Base-by-base conservation (phyloP, 2,888 invertebrate species). In the Tachina lurida region DNA sequence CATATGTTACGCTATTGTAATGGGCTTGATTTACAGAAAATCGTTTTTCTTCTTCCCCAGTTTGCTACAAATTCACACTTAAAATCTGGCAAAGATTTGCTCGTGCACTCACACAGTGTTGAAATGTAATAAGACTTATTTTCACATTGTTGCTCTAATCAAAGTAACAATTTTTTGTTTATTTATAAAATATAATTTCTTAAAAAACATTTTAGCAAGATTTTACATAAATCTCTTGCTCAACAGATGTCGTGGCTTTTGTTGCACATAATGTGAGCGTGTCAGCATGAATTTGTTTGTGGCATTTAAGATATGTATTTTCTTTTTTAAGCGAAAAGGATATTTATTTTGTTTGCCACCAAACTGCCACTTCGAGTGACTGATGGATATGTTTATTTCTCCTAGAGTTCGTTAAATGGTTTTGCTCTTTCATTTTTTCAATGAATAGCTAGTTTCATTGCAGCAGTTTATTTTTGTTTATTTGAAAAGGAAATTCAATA, bases 181-280 rank as follows among this genome's bases (percentile, higher is more conserved):
- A 4, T 70, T 52, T 70, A 31, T 9, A 56, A 65, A 58, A 71
- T 56, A 62, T 45, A 19, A 70, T 58, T 60, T 31, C 5, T 10
- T n/a, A 62, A 52, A 63, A 54, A 43, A 15, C 8, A 39, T 22
- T 39, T 31, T 54, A 39, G 1, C 54, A 74, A 79, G 43, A 79
- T 79, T 31, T 75, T 84, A 70, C 79, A 84, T 79, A 79, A 79
- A 84, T 84, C 70, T 79, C 70, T 62, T 75, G 62, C 45, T 79
- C 31, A 43, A 75, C 84, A 79, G 78, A 84, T 79, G 78, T 79
- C 70, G 68, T 70, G 47, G 10, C 31, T 52, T 60, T 12, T 65
- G 60, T 68, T 68, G 80, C 80, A 43, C 56, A 52, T 43, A 68
- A 39, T 43, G 39, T 73, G 58, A 47, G 10, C 12, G 43, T 71